These are phyloP conservation scores for Actinemys pallida DNA, from an alignment of 2,113 vertebrate species.

Conservation along the genomic window DNA sequence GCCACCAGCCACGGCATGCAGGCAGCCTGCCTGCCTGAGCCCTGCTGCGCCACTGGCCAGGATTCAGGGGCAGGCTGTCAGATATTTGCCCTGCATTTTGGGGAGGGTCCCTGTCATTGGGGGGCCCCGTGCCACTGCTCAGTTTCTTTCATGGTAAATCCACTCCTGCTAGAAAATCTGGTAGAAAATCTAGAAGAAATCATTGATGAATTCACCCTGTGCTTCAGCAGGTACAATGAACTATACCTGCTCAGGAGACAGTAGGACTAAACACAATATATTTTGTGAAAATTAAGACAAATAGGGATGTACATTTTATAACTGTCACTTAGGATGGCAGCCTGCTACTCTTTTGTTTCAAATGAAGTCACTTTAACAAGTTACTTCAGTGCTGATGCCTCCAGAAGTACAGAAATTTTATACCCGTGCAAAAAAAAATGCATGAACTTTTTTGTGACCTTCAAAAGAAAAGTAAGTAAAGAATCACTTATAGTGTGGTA, in stretches of 20 bases:
- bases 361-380: not conserved
- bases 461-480: not conserved
- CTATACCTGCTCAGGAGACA: not conserved
- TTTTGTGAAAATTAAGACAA: not conserved
- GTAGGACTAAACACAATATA: not conserved
- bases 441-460: not conserved
- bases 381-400: not conserved
- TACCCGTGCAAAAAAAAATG: not conserved
- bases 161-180: not conserved
- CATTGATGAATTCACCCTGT: not conserved
- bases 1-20: too few species aligned
- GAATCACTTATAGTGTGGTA: not conserved
- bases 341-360: not conserved
- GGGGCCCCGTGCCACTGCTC: too few species aligned
- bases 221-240: not conserved
- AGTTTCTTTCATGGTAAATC: too few species aligned
- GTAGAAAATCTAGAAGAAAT: not conserved
- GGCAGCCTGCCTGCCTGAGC: too few species aligned
- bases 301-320: not conserved
- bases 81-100: too few species aligned
- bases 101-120: too few species aligned
- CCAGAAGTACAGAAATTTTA: not conserved
- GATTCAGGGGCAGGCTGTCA: too few species aligned
- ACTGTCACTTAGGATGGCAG: not conserved
- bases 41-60: too few species aligned